These are phyloP conservation scores for Prosopocoilus inquinatus DNA, from an alignment of 2,888 invertebrate genomes.

Conservation along the genomic window DNA sequence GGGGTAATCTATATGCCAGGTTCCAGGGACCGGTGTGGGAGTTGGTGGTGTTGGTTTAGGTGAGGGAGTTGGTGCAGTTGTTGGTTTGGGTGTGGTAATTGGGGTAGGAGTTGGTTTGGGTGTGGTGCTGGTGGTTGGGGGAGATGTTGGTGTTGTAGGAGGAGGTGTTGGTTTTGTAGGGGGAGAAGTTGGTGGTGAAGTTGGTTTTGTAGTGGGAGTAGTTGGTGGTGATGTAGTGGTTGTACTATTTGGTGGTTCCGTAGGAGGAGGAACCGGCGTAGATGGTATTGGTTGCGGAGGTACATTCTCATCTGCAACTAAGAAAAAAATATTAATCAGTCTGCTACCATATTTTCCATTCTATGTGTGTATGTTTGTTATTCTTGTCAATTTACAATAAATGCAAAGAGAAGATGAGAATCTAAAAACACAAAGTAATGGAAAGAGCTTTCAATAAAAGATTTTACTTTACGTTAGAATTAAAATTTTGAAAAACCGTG, in stretches of 20 bases:
- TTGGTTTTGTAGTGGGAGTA: conserved; percentile 32
- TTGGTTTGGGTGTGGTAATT: conserved; percentile 32
- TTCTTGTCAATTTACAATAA: too few species aligned
- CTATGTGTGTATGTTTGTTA: too few species aligned
- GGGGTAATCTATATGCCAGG: conserved; percentile 51
- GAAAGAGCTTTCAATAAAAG: too few species aligned
- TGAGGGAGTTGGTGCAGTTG: conserved; percentile 19
- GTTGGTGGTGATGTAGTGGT: conserved; percentile 36
- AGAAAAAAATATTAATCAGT: too few species aligned
- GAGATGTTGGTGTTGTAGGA: conserved; percentile 38
- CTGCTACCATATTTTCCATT: too few species aligned
- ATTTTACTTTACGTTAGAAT: too few species aligned
- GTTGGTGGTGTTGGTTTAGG: conserved; percentile 27
- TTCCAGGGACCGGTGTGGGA: conserved; percentile 47
- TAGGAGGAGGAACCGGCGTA: conserved; percentile 39
- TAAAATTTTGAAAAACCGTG: too few species aligned
- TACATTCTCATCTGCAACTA: too few species aligned
- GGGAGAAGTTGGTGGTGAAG: conserved; percentile 26
- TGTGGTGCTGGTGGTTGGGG: conserved; percentile 43
- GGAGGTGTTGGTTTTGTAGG: conserved; percentile 23
- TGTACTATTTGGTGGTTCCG: conserved; percentile 36
- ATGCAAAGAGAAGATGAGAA: too few species aligned
- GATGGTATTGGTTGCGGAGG: conserved; percentile 45
- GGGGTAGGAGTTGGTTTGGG: conserved; percentile 35
- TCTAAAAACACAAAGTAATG: too few species aligned